Base-by-base conservation (phyloP, 2,888 invertebrate genomes). In the Scotopteryx bipunctaria region DNA sequence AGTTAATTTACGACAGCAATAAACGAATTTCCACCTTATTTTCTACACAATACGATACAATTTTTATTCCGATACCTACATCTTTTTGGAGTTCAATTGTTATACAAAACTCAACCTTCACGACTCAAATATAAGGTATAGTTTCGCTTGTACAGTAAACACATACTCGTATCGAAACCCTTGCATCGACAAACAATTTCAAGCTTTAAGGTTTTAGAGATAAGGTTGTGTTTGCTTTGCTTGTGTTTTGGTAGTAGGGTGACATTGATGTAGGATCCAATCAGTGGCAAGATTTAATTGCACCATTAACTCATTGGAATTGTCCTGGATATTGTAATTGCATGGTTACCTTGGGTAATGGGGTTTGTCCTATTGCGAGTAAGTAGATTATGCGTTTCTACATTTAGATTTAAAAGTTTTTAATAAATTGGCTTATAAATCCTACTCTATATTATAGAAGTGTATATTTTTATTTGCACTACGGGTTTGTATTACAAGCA, bases 241-340 rank as follows among this genome's bases (percentile, higher is more conserved):
- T n/a, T 6, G 2, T n/a, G 9, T 9, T 25, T 47, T 57, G 54
- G 51, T 43, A 25, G 71, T 53, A 64, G 61, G 55, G 53, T 37
- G 73, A 73, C 74, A 67, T 61, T 76, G 76, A 76, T 58, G 43
- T 47, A 76, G 64, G 52, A 69, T 63, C 66, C 72, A 76, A 76
- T 76, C 76, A 73, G 70, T 54, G 61, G 52, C 49, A 37, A 47
- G 66, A 59, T 71, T 61, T 64, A 71, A 73, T 75, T 74, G 71
- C 56, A 60, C 64, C 63, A 71, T 75, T 74, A 71, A 71, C 65
- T 73, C 63, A 67, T 73, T 69, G 57, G 58, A 64, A 69, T 69
- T 68, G 74, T 66, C 66, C 69, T 64, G 62, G 63, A 62, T 62
- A 69, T 57, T 55, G 69, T 71, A 70, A 71, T 69, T 69, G 67